Evolutionary conservation across 92 coral and sea anemone species (phyloP).

Genomic region (Micromussa lordhowensis): DNA sequence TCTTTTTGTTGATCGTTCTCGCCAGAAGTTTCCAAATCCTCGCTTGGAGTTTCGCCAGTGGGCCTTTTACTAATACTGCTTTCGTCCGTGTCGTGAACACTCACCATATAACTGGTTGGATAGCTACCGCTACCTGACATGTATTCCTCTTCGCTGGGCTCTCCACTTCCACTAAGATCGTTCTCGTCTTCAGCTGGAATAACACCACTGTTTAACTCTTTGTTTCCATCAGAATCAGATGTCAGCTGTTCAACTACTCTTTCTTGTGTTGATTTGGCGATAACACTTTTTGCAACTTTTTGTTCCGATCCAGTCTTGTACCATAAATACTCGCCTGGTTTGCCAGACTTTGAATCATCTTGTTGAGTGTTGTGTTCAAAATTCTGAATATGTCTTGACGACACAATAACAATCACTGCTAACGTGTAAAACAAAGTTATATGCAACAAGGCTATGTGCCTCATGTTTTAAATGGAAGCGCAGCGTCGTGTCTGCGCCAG

Average conservation of each 20-base stretch:
- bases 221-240: neutral
- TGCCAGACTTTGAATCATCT: slow-evolving; percentile 41
- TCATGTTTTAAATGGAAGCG: slow-evolving; percentile 4
- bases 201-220: slow-evolving; percentile 10
- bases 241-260: neutral
- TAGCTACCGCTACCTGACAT: slow-evolving; percentile 43
- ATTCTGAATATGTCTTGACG: slow-evolving; percentile 34
- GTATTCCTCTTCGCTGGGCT: slow-evolving; percentile 1
- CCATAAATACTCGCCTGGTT: slow-evolving; percentile 53
- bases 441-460: neutral
- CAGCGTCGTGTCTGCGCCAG: slow-evolving; percentile 2
- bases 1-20: neutral
- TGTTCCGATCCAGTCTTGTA: slow-evolving; percentile 31
- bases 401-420: slow-evolving; percentile 1
- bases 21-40: neutral
- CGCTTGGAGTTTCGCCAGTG: neutral
- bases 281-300: slow-evolving; percentile 23
- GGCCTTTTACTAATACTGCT: neutral
- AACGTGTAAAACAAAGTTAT: neutral
- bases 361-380: neutral
- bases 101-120: slow-evolving; percentile 43
- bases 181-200: neutral
- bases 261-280: slow-evolving; percentile 4
- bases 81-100: slow-evolving; percentile 2
- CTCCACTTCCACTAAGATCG: slow-evolving; percentile 24